A percentile compares a stretch with the other conserved stretches of the same genome.
Conservation (phyloP, 2,113 vertebrate genomes). For the Microtus montanus region DNA sequence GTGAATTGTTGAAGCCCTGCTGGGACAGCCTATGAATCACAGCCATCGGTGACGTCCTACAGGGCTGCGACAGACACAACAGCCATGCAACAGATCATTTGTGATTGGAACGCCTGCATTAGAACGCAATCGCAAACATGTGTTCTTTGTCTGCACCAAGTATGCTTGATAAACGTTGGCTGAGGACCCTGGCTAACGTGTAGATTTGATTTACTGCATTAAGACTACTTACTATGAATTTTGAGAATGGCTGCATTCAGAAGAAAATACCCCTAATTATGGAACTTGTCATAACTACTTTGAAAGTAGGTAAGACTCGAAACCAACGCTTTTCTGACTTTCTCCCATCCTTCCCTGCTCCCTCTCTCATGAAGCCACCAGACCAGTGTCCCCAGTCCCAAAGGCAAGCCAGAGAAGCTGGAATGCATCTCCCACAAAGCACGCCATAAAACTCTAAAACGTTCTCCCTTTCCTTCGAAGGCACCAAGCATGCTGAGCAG, state of each 20-base stretch:
- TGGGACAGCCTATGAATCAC: not conserved
- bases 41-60: not conserved
- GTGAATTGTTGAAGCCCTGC: not conserved
- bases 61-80: not conserved
- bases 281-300: not conserved
- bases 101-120: not conserved
- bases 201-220: not conserved
- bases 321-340: not conserved
- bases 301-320: not conserved
- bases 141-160: not conserved
- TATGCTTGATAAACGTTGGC: not conserved
- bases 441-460: not conserved
- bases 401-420: not conserved
- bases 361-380: not conserved
- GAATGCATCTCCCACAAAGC: not conserved
- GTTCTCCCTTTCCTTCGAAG: not conserved
- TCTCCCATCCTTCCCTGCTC: not conserved
- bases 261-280: not conserved
- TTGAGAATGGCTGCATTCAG: not conserved
- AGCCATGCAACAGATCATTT: not conserved
- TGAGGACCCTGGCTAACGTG: not conserved
- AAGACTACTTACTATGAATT: not conserved
- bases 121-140: not conserved
- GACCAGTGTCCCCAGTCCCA: not conserved
- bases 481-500: not conserved